Evolutionary conservation across 2,888 invertebrate genomes (phyloP).

Genomic region (Argyresthia goedartella): DNA sequence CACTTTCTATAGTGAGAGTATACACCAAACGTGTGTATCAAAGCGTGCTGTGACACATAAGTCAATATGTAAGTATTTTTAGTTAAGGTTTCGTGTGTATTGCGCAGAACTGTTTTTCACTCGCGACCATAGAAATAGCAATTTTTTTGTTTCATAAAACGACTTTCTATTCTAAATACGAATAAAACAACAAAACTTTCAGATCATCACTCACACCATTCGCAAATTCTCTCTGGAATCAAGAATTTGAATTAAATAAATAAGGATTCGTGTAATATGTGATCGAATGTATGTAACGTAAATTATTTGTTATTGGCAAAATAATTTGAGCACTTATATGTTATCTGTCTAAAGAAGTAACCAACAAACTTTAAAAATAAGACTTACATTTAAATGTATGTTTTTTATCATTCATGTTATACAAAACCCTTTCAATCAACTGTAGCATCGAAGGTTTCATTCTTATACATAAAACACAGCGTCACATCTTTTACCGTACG

Average conservation of each 20-base stretch:
- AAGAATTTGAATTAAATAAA: not conserved
- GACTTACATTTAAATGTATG: too few species aligned
- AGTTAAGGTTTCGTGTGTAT: slow-evolving; percentile 29
- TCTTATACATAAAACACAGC: too few species aligned
- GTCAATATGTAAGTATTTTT: slow-evolving; percentile 58
- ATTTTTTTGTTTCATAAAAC: not conserved
- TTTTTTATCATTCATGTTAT: too few species aligned
- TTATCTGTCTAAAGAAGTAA: too few species aligned
- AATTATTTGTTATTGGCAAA: not conserved
- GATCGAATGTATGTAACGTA: not conserved
- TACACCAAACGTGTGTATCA: slow-evolving; percentile 29
- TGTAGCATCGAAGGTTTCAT: too few species aligned
- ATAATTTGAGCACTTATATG: not conserved
- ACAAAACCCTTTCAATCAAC: too few species aligned
- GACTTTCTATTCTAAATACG: not conserved
- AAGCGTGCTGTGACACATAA: slow-evolving; percentile 65
- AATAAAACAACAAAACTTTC: too few species aligned
- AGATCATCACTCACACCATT: not conserved
- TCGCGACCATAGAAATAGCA: slow-evolving; percentile 41
- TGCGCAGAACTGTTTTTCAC: slow-evolving; percentile 38
- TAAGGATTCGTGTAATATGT: not conserved
- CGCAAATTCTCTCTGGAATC: not conserved
- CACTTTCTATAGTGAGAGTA: slow-evolving; percentile 26
- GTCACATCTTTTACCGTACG: too few species aligned
- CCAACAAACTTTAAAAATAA: too few species aligned